These are phyloP conservation scores for Toxostoma redivivum DNA, from an alignment of 2,113 vertebrate genomes.

Conservation along the genomic window DNA sequence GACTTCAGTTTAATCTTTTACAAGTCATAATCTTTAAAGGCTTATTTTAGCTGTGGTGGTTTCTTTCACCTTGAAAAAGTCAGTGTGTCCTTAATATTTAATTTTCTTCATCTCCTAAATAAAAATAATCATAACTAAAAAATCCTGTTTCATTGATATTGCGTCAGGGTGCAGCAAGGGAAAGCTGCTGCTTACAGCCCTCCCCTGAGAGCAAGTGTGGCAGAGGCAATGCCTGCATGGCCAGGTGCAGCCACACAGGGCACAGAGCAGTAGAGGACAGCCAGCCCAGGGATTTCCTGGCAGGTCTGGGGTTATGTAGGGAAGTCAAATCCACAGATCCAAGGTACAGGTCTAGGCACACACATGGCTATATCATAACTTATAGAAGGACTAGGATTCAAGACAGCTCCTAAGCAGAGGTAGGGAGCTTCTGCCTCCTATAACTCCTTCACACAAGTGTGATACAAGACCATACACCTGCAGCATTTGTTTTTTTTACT, in stretches of 20 bases:
- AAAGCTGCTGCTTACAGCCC: neutral
- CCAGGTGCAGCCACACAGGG: too few relatives aligned
- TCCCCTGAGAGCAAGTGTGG: neutral
- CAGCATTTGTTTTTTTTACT: neutral
- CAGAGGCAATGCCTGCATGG: fast-evolving
- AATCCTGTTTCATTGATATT: neutral
- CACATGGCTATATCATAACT: neutral
- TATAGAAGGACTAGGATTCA: neutral
- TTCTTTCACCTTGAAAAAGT: neutral
- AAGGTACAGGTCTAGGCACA: fast-evolving
- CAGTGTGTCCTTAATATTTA: neutral
- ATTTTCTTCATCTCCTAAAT: neutral
- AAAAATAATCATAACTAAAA: neutral
- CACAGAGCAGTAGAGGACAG: neutral
- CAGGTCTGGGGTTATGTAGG: neutral
- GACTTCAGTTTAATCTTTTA: neutral
- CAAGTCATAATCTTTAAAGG: neutral
- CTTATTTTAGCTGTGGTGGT: neutral
- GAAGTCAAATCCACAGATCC: neutral
- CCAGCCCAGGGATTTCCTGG: neutral
- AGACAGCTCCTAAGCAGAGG: neutral
- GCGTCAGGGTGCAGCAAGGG: neutral
- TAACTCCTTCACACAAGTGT: neutral
- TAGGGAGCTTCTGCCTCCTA: neutral
- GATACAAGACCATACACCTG: neutral